These are phyloP conservation scores for Acropternis orthonyx DNA, from an alignment of 2,797 vertebrate genomes.

Conservation along the genomic window DNA sequence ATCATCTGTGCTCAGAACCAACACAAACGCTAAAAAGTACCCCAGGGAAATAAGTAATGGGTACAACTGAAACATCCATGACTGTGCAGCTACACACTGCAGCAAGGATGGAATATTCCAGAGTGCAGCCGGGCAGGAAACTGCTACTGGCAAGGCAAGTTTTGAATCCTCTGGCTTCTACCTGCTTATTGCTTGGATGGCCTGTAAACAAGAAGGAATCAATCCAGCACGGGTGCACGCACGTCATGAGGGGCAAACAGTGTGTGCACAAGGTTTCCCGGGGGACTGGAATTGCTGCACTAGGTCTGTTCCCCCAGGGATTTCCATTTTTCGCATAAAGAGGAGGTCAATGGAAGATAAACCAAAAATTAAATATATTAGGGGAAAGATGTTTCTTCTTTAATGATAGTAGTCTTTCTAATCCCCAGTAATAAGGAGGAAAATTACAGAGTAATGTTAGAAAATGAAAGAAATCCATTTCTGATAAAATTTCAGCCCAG, in stretches of 20 bases:
- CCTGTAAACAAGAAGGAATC: not conserved
- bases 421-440: constrained; percentile 27
- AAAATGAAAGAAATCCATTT: constrained; percentile 40
- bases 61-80: not conserved
- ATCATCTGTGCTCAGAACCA: not conserved
- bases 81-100: not conserved
- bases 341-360: constrained; percentile 6
- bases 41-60: not conserved
- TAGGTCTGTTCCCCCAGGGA: not conserved
- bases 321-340: not conserved
- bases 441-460: constrained; percentile 32
- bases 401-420: constrained; percentile 14
- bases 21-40: not conserved
- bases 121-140: not conserved
- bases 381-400: constrained; percentile 13
- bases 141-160: not conserved
- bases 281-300: not conserved
- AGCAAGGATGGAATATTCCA: not conserved
- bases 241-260: not conserved
- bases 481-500: constrained; percentile 32
- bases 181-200: not conserved
- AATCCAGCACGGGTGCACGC: not conserved
- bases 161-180: not conserved
- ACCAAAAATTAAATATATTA: not conserved
- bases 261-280: not conserved